Base-by-base conservation (phyloP, 2,113 vertebrate genomes). In the Paracanthobrama guichenoti region DNA sequence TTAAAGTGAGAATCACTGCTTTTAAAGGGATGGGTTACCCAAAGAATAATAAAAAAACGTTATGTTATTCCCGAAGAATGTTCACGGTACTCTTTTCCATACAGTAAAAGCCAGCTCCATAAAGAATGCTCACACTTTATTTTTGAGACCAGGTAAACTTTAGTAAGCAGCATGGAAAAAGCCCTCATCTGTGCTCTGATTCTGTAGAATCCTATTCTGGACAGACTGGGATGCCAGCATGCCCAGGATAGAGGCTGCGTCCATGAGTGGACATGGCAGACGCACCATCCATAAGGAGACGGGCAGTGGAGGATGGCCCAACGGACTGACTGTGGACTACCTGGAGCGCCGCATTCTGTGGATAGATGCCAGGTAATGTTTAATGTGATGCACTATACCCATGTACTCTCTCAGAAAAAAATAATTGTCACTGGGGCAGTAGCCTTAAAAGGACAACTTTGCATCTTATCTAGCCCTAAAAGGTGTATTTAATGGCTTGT, bases 201-300 rank as follows among this genome's bases (percentile, higher is more conserved):
- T 22, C 55, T 83, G 66, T 84, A 95, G 98, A 88, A 99, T 98
- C 90, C 94, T 99, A 11, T 99, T 99, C 91, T 99, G 98, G 98
- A 99, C 97, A 0, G 98, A 99, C 88, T 99, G 98, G 98, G 98
- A 99, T 0, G 97, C 98, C 87, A 98, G 96, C 91, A 90, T 98
- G 91, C 98, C 98, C 11, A 94, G 98, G 74, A 99, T 99, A 0
- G 98, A 99, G 90, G 98, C 97, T 0, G 97, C 97, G 12, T 99
- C 98, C 86, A 99, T 99, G 97, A 99, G 97, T 0, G 97, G 97
- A 0, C 94, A 88, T 0, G 98, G 98, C 64, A 94, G 97, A 18
- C 96, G 97, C 42, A 97, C 96, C 46, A 98, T 99, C 89, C 97
- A 99, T 87, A 96, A 97, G 82, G 98, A 99, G 93, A 99, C 96